phyloP scores from a whole-genome alignment of 2,888 invertebrate species.

The Yponomeuta sedellus region DNA sequence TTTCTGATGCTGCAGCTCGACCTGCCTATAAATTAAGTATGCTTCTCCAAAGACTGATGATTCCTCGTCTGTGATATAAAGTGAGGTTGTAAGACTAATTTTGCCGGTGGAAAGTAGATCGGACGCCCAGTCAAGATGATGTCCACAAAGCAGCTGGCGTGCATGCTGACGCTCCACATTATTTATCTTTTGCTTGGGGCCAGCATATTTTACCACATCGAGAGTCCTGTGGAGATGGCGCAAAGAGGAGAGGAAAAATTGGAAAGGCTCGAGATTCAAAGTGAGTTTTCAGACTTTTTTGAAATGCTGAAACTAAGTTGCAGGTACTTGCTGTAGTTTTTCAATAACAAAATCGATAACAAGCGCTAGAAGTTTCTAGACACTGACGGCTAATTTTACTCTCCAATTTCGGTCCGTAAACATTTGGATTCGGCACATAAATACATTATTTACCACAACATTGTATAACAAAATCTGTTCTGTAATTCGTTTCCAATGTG shows the following conservation, averaged over 20 bases:
- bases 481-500: too few species aligned
- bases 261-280: conserved; percentile 82
- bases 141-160: conserved; percentile 88
- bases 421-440: not conserved
- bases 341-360: not conserved
- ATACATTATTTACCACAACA: too few species aligned
- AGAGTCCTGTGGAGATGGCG: conserved; percentile 82
- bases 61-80: not conserved
- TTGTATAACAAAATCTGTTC: too few species aligned
- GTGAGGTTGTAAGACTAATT: conserved; percentile 1
- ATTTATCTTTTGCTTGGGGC: conserved; percentile 88
- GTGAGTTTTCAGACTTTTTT: conserved; percentile 60
- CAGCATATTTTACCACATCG: conserved; percentile 89
- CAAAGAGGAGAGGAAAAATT: conserved; percentile 75
- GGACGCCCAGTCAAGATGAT: conserved; percentile 74
- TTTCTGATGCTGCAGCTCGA: conserved; percentile 35
- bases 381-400: not conserved
- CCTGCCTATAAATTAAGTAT: conserved; percentile 24
- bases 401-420: not conserved
- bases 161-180: conserved; percentile 84
- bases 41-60: not conserved
- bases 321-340: not conserved
- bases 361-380: not conserved
- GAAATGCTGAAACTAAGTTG: not conserved
- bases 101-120: conserved; percentile 17